Evolutionary conservation across 2,888 invertebrate genomes (phyloP), one percentile per base, ranked within the genome.

Genomic region (Ornithoptera alexandrae): DNA sequence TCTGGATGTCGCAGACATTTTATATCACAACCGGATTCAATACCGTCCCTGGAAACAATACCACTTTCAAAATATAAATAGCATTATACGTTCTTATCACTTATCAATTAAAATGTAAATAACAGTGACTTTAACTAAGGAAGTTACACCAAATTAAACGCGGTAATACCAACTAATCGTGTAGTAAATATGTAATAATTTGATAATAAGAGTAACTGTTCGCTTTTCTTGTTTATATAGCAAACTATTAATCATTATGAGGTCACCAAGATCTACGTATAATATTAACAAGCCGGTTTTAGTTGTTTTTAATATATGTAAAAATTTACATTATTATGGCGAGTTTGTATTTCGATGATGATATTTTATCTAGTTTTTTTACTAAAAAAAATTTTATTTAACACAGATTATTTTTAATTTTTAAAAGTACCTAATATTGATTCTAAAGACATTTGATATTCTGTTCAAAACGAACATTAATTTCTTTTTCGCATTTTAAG

Each of bases 1-100:
- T 70, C 81, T 72, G 59, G 83, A 65, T 22, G 75, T 72, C 66
- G 75, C 69, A 57, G 78, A 68, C 66, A 70, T 70, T 62, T 36
- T 66, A 84, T 79, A 73, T 69, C 72, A 46, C 70, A 56, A 65
- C 18, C 20, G 20, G 7, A 24, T 22, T 58, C 20, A 24, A 22
- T 58, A 15, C 15, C 22, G 8, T 12, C 22, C 22, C 10, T 20
- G 57, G 22, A 22, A 6, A 58, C 22, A 22, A 7, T 22, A 10
- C 57, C 22, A 20, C 22, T 15, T 15, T 46, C 46, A 46, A 46
- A 46, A 46, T 12, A 42, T 2, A 46, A 46, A 15, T 15, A 46
- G 15, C n/a, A 53, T n/a, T n/a, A 20, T 22, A n/a, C 22, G 22
- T 36, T 15, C 60, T 60, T 60, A 60, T 60, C 60, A 58, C 22